A percentile compares a stretch with the other conserved stretches of the same genome.
These are phyloP conservation scores for Montipora efflorescens DNA, from an alignment of 64 coral and sea anemone species.

Conservation along the genomic window DNA sequence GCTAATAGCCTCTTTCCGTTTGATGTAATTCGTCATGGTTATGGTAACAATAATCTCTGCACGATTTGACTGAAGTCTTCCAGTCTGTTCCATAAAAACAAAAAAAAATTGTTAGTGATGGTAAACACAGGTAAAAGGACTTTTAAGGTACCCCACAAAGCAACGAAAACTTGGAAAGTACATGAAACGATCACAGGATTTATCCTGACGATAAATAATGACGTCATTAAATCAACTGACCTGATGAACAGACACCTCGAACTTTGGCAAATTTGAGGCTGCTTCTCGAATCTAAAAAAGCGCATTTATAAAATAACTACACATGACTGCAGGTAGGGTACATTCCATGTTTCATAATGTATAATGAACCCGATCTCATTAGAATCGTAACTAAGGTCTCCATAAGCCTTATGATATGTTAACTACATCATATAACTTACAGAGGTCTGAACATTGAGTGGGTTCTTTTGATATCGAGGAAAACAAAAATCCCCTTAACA, in stretches of 20 bases:
- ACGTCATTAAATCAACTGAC: constrained; percentile 21
- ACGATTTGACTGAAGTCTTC: constrained; percentile 51
- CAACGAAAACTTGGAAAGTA: neutral
- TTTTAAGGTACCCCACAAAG: neutral
- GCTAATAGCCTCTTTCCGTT: constrained; percentile 67
- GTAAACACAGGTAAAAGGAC: neutral
- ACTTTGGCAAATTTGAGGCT: constrained; percentile 85
- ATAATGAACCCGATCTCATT: too few relatives aligned
- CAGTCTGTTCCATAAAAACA: constrained; percentile 48
- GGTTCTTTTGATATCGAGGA: too few relatives aligned
- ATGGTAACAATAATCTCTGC: constrained; percentile 81
- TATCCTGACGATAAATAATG: too few relatives aligned
- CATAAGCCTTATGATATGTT: too few relatives aligned
- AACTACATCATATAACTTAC: too few relatives aligned
- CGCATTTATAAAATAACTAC: neutral
- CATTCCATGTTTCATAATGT: too few relatives aligned
- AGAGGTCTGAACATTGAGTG: too few relatives aligned
- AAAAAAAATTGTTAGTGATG: neutral
- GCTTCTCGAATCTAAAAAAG: constrained; percentile 82
- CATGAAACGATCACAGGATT: neutral
- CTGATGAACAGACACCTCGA: constrained; percentile 94
- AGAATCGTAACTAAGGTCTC: too few relatives aligned
- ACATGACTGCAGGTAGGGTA: too few relatives aligned
- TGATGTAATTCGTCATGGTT: constrained; percentile 94
- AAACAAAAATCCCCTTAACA: too few relatives aligned